phyloP scores from a whole-genome alignment of 92 coral and sea anemone genomes.

The Chrysogorgia sp. region DNA sequence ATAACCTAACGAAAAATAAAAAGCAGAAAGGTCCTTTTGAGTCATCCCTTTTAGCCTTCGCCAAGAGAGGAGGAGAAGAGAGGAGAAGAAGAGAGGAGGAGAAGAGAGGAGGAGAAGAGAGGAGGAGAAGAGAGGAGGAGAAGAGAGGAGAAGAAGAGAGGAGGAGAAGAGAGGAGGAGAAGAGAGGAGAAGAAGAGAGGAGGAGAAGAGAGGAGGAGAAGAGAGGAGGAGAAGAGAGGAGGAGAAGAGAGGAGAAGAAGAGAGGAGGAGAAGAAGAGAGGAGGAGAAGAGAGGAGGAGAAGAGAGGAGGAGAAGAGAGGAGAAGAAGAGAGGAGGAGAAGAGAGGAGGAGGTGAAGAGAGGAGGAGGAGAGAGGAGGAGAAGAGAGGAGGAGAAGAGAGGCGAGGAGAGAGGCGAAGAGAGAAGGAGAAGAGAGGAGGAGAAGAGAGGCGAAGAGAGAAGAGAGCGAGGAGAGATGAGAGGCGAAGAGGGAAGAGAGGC shows the following conservation, averaged over 20 bases:
- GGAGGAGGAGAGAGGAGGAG: too few species aligned
- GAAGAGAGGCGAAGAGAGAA: background rate
- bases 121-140: constrained; percentile 5
- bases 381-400: too few species aligned
- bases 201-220: background rate
- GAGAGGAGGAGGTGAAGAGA: too few species aligned
- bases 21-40: too few species aligned
- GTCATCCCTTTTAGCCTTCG: too few species aligned
- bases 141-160: background rate
- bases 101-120: constrained; percentile 12
- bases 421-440: background rate
- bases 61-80: constrained; percentile 5
- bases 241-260: background rate
- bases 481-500: background rate
- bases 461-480: background rate
- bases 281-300: background rate
- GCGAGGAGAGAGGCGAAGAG: too few species aligned
- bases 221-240: constrained; percentile 12
- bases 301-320: constrained; percentile 11
- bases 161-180: constrained; percentile 10
- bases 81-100: constrained; percentile 15
- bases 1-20: too few species aligned
- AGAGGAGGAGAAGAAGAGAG: constrained; percentile 22
- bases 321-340: too few species aligned
- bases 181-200: constrained; percentile 19